A percentile compares a stretch with the other conserved stretches of the same genome.
Conservation (phyloP, 2,113 vertebrate species). For the Phyllostomus hastatus region DNA sequence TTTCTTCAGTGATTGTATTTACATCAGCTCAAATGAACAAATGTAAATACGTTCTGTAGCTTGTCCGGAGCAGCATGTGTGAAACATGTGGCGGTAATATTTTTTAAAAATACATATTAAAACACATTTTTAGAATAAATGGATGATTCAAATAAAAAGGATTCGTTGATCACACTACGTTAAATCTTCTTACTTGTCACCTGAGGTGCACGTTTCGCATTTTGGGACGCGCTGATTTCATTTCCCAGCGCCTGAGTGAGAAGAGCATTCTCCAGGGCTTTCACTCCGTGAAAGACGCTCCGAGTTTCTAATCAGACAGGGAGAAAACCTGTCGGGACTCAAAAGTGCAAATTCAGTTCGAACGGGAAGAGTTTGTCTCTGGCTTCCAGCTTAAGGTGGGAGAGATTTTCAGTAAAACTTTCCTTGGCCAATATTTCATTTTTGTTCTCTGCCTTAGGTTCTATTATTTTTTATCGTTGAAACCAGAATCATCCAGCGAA, state of each 20-base stretch:
- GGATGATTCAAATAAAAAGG: background rate
- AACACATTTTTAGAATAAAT: background rate
- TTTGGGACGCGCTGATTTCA: background rate
- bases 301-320: background rate
- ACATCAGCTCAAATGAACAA: background rate
- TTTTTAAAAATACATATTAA: background rate
- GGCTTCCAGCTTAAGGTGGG: background rate
- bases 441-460: background rate
- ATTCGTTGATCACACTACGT: background rate
- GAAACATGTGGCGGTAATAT: background rate
- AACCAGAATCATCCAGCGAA: background rate
- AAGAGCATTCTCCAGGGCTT: background rate
- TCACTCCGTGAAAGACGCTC: background rate
- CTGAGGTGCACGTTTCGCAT: background rate
- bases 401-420: background rate
- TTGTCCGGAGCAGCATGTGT: background rate
- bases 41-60: background rate
- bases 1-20: slow-evolving; percentile 16
- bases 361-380: background rate
- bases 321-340: background rate
- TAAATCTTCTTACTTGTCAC: background rate
- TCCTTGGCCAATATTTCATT: background rate
- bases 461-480: background rate
- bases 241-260: background rate
- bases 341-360: background rate